A percentile compares a stretch with the other conserved stretches of the same genome.
These are phyloP conservation scores for Clostera curtula DNA, from an alignment of 2,888 invertebrate genomes.

Conservation along the genomic window DNA sequence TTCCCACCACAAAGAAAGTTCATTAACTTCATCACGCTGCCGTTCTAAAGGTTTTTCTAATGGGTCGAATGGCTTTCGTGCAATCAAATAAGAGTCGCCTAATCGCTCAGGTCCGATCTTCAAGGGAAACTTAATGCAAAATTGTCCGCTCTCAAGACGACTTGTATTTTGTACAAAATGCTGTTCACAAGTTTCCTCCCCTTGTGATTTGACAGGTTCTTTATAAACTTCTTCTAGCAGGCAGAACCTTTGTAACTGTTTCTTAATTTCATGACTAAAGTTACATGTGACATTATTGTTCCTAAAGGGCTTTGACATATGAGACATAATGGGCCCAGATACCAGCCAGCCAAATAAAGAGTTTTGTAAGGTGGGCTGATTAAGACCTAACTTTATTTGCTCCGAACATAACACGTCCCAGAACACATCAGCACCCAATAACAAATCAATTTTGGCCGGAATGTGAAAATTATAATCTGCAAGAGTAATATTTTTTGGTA, in stretches of 20 bases:
- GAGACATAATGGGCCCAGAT: background rate
- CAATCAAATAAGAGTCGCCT: conserved; percentile 9
- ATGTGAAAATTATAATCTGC: background rate
- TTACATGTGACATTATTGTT: background rate
- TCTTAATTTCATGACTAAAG: background rate
- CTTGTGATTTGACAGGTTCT: background rate
- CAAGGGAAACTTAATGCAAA: conserved; percentile 15
- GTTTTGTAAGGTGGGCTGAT: background rate
- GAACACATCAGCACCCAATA: background rate
- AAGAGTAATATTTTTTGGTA: background rate
- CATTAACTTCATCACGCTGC: conserved; percentile 7
- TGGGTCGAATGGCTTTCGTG: conserved; percentile 16
- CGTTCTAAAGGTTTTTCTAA: conserved; percentile 15
- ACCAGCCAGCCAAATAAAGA: background rate
- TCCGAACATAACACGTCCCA: background rate
- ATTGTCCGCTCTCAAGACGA: conserved; percentile 16
- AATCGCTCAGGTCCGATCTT: background rate
- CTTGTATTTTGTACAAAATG: conserved; percentile 15
- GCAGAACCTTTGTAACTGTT: background rate
- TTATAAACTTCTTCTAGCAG: background rate
- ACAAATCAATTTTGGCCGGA: background rate
- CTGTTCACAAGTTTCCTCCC: background rate
- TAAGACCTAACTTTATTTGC: background rate
- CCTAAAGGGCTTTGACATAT: no score
- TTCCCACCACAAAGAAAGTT: conserved; percentile 1